Conservation (phyloP, 1,140 invertebrate species). For the Lasioglossum baleicum region DNA sequence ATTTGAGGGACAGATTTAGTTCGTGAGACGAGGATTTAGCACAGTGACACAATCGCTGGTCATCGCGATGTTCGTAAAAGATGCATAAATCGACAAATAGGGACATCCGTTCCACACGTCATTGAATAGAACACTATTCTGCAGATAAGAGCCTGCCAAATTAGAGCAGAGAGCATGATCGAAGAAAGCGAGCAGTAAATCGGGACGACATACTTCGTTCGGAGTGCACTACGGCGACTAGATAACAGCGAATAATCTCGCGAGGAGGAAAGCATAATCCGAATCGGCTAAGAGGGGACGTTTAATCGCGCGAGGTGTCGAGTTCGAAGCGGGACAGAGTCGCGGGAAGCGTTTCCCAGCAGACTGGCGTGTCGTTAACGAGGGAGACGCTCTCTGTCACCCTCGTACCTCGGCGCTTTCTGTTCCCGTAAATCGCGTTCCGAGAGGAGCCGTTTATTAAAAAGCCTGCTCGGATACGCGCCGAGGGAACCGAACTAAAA, state of each 20-base stretch:
- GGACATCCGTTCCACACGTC: too few species aligned
- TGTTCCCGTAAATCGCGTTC: constrained; percentile 27
- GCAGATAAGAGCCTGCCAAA: too few species aligned
- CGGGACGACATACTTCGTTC: too few species aligned
- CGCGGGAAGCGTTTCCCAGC: constrained; percentile 43
- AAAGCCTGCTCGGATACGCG: neutral
- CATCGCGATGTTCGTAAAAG: too few species aligned
- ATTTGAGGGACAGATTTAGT: too few species aligned
- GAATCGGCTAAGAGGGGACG: neutral
- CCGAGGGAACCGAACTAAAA: neutral
- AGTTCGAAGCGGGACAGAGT: constrained; percentile 12
- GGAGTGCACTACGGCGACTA: too few species aligned
- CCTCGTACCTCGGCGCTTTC: neutral
- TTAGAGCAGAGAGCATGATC: too few species aligned
- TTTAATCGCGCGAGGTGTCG: constrained; percentile 15
- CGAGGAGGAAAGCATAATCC: neutral
- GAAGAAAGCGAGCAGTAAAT: too few species aligned
- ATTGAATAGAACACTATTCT: too few species aligned
- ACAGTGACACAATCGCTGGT: too few species aligned
- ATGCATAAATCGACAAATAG: too few species aligned
- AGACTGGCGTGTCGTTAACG: constrained; percentile 44
- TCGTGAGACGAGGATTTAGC: too few species aligned
- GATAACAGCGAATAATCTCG: neutral
- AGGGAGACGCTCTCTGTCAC: constrained; percentile 15
- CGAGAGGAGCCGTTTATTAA: constrained; percentile 43